Percentiles rank a stretch among this genome's conserved stretches.
Conservation (phyloP, 1,140 invertebrate species). For the Camponotus vicinus region DNA sequence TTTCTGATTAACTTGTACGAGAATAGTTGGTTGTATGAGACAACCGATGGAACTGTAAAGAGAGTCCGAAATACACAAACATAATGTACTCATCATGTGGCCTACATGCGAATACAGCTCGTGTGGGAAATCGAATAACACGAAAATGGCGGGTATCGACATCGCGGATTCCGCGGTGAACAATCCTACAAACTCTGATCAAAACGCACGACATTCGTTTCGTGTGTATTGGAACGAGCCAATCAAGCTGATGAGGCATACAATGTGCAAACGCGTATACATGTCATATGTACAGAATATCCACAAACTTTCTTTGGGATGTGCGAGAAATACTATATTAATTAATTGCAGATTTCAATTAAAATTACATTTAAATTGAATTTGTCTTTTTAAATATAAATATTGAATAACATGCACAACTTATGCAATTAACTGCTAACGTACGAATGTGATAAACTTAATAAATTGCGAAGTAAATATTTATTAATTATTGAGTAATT, state of each 20-base stretch:
- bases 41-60: background rate
- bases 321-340: background rate
- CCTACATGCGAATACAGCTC: conserved; percentile 63
- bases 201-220: conserved; percentile 38
- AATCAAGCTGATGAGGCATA: conserved; percentile 67
- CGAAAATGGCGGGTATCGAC: conserved; percentile 59
- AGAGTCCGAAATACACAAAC: conserved; percentile 36
- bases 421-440: background rate
- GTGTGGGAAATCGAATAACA: conserved; percentile 47
- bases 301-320: background rate
- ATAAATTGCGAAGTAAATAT: background rate
- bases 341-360: conserved; percentile 17
- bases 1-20: conserved; percentile 21
- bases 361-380: conserved; percentile 14
- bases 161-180: conserved; percentile 54
- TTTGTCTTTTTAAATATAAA: background rate
- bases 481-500: background rate
- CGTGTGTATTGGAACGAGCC: conserved; percentile 20
- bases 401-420: background rate
- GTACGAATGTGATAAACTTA: background rate
- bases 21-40: background rate
- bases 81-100: conserved; percentile 41
- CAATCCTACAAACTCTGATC: conserved; percentile 13
- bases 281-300: conserved; percentile 16
- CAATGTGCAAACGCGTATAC: conserved; percentile 6